Percentiles rank a stretch among this genome's conserved stretches.
phyloP scores from a whole-genome alignment of 2,113 vertebrate genomes.

The Eretmochelys imbricata region DNA sequence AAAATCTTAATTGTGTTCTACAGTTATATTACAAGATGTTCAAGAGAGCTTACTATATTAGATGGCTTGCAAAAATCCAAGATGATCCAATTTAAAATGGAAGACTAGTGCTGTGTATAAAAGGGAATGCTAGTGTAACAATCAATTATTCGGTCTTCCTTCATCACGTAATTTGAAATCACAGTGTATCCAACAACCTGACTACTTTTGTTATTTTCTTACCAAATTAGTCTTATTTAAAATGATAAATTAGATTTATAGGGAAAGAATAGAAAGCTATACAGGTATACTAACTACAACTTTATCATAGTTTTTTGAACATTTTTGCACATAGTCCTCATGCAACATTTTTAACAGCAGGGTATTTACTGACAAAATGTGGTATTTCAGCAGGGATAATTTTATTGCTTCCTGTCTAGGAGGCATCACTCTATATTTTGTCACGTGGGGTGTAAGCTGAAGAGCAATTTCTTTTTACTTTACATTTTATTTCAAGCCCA shows the following conservation, averaged over 20 bases:
- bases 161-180: not conserved
- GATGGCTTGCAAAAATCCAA: not conserved
- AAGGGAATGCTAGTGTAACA: not conserved
- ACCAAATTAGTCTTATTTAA: not conserved
- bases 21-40: not conserved
- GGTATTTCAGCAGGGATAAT: accelerated
- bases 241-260: not conserved
- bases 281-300: not conserved
- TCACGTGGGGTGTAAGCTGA: not conserved
- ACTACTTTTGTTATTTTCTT: not conserved
- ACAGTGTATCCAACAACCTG: not conserved
- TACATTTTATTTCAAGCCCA: not conserved
- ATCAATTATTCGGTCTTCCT: not conserved
- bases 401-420: not conserved
- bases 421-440: not conserved
- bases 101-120: not conserved
- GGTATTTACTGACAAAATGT: not conserved
- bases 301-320: not conserved
- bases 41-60: not conserved
- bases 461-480: not conserved
- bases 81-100: accelerated
- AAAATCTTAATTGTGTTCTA: not conserved
- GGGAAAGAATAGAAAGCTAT: not conserved
- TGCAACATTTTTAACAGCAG: not conserved
- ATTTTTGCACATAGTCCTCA: not conserved